Evolutionary conservation across 2,113 vertebrate genomes (phyloP).

Genomic region (Hippolais icterina): DNA sequence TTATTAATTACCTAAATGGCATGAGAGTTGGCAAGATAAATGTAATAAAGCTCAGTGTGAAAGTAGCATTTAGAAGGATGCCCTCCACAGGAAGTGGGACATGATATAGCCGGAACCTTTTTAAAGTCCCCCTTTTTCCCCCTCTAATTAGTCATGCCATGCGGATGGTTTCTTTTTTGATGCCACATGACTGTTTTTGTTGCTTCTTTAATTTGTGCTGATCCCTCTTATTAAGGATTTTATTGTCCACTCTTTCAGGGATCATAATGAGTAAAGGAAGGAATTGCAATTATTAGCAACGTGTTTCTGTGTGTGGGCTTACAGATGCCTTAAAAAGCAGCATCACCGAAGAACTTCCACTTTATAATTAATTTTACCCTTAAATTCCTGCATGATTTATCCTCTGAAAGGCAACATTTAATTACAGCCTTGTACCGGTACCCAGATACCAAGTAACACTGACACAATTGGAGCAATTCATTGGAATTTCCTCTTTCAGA

Average conservation of each 20-base stretch:
- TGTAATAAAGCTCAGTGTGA: neutral
- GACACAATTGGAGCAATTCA: conserved; percentile 44
- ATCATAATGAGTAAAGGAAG: conserved; percentile 12
- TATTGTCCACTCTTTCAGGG: neutral
- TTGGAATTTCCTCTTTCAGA: conserved; percentile 62
- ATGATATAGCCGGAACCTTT: neutral
- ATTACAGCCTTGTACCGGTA: conserved; percentile 43
- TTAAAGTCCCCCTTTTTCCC: neutral
- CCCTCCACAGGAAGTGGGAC: neutral
- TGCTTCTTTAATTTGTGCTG: neutral
- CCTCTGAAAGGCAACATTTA: conserved; percentile 29
- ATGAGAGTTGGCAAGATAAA: neutral
- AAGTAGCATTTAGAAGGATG: neutral
- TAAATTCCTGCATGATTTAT: conserved; percentile 51
- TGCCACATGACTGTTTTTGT: neutral
- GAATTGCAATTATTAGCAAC: neutral
- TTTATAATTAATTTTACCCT: conserved; percentile 57
- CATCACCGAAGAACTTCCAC: conserved; percentile 20
- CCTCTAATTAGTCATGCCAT: neutral
- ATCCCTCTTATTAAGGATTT: conserved; percentile 28
- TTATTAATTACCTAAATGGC: neutral
- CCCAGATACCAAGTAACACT: conserved; percentile 24
- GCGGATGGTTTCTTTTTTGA: neutral
- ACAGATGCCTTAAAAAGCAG: conserved; percentile 18
- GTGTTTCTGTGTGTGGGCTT: neutral